phyloP scores from a whole-genome alignment of 2,888 invertebrate genomes.

The Cecidostiba fungosa region DNA sequence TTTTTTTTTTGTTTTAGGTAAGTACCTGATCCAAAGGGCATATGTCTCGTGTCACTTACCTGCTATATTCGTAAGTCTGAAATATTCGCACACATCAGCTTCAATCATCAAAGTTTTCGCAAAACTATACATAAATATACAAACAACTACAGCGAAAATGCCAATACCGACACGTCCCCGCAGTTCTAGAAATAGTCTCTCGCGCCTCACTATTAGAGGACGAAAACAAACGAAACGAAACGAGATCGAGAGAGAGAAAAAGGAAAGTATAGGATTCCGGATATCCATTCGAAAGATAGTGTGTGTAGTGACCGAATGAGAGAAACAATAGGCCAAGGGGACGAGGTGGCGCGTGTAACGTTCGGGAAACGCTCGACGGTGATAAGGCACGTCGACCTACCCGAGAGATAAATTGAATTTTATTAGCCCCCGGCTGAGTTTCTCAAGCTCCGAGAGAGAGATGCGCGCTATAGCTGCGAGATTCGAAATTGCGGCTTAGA shows the following conservation, averaged over 20 bases:
- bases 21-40: not conserved
- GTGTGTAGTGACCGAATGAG: slow-evolving; percentile 2
- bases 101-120: not conserved
- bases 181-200: not conserved
- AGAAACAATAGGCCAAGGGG: not conserved
- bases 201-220: not conserved
- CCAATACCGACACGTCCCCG: not conserved
- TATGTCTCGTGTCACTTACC: not conserved
- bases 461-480: not conserved
- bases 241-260: not conserved
- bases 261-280: slow-evolving; percentile 15
- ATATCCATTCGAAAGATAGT: not conserved
- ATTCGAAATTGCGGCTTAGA: slow-evolving; percentile 4
- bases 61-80: not conserved
- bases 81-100: not conserved
- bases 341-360: not conserved
- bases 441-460: not conserved
- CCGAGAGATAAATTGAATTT: slow-evolving; percentile 11
- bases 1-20: slow-evolving; percentile 3
- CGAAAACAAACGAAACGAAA: not conserved
- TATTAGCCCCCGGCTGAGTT: not conserved
- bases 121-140: too few species aligned
- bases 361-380: not conserved
- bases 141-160: not conserved
- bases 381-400: slow-evolving; percentile 13